These are phyloP conservation scores for Daubentonia madagascariensis DNA, from an alignment of 2,113 vertebrate species.

Conservation along the genomic window DNA sequence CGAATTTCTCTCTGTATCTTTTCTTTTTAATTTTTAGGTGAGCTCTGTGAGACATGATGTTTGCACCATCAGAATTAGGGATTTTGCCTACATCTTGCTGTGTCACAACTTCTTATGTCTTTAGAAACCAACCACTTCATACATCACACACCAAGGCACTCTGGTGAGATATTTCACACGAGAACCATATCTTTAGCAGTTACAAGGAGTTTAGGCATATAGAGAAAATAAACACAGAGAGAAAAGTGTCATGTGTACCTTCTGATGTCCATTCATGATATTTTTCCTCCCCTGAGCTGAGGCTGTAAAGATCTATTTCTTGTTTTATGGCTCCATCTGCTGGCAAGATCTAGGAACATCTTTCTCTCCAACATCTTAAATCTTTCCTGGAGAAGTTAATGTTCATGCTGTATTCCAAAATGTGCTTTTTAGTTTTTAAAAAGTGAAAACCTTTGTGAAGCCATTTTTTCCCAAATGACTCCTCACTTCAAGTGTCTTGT, in stretches of 20 bases:
- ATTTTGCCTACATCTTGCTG: neutral
- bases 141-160: neutral
- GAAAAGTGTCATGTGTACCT: fast-evolving
- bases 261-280: fast-evolving
- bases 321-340: slow-evolving; percentile 73
- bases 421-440: neutral
- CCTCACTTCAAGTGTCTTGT: too few relatives aligned
- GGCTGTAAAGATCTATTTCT: neutral
- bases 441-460: neutral
- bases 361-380: neutral
- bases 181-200: neutral
- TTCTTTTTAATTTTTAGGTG: neutral
- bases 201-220: fast-evolving
- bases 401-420: neutral
- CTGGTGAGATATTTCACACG: fast-evolving
- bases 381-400: neutral
- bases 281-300: neutral
- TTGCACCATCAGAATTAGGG: neutral
- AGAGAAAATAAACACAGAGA: neutral
- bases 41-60: neutral
- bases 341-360: neutral
- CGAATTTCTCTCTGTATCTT: neutral
- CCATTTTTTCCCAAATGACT: neutral
- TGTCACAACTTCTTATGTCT: neutral
- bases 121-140: neutral